Evolutionary conservation across 2,797 vertebrate genomes (phyloP).

Genomic region (Halcyon chelicuti): DNA sequence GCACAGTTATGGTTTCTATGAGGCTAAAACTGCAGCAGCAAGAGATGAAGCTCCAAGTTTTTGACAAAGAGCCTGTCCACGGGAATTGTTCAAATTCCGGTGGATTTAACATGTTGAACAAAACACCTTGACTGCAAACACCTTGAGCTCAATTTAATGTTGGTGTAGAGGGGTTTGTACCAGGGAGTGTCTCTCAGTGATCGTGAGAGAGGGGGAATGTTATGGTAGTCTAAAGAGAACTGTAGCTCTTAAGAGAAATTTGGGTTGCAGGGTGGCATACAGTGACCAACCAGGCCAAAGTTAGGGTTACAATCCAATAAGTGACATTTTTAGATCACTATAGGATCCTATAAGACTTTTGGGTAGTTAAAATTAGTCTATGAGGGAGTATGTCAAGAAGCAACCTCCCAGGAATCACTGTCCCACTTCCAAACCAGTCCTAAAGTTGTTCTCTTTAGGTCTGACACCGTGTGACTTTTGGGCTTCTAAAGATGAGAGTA

Average conservation of each 20-base stretch:
- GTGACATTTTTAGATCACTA: neutral
- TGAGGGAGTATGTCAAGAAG: neutral
- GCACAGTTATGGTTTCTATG: neutral
- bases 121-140: neutral
- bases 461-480: neutral
- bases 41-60: neutral
- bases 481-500: neutral
- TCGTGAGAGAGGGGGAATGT: neutral
- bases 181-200: neutral
- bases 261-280: neutral
- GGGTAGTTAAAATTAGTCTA: neutral
- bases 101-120: neutral
- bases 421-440: neutral
- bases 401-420: neutral
- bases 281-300: accelerated
- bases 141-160: neutral
- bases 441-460: neutral
- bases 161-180: neutral
- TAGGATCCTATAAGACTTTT: neutral
- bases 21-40: neutral
- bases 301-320: neutral
- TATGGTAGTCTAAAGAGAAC: neutral
- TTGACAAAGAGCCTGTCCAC: neutral
- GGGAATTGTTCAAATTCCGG: neutral
- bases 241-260: neutral